Base-by-base conservation (phyloP, 2,113 vertebrate species). In the Phycodurus eques region DNA sequence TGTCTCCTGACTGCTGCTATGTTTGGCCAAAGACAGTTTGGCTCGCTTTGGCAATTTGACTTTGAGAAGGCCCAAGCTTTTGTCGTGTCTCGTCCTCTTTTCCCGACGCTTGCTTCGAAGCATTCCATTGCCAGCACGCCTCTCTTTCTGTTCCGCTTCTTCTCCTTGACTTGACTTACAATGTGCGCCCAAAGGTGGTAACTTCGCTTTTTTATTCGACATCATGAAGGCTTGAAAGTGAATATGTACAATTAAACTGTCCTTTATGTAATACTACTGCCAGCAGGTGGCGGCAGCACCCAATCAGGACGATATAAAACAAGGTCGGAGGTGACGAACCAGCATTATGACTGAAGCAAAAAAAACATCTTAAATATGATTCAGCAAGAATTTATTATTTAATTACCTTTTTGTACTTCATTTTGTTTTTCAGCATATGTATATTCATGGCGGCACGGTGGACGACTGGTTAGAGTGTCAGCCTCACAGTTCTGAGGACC, bases 21-120 rank as follows among this genome's bases (percentile, higher is more conserved):
- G 42, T 13, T 65, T n/a, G 63, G 42, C 11, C 42, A 65, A 44
- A 44, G 63, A 65, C 10, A 3, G 12, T 22, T 65, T 65, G 63
- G n/a, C 12, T 65, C 12, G 11, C n/a, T 65, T 46, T 8, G 63
- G 63, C 20, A 65, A 65, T 65, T 65, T 65, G 11, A 65, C 39
- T 44, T 65, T 65, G 42, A 65, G 63, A 9, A 44, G 20, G 20
- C 5, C 42, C 12, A 20, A 22, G 11, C 0, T 46, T 27, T 65
- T 13, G 42, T 44, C 63, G 7, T 44, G 5, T 22, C 11, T 44
- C n/a, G 63, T 22, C 5, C 5, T 65, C 42, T 22, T 22, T 44
- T 65, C 44, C 63, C 12, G 9, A 10, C 20, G 15, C n/a, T 1
- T 62, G 7, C 15, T 6, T 35, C 60, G 20, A 7, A 1, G 19